A percentile compares a stretch with the other conserved stretches of the same genome.
Evolutionary conservation across 2,113 vertebrate genomes (phyloP).

Genomic region (Helogale parvula): DNA sequence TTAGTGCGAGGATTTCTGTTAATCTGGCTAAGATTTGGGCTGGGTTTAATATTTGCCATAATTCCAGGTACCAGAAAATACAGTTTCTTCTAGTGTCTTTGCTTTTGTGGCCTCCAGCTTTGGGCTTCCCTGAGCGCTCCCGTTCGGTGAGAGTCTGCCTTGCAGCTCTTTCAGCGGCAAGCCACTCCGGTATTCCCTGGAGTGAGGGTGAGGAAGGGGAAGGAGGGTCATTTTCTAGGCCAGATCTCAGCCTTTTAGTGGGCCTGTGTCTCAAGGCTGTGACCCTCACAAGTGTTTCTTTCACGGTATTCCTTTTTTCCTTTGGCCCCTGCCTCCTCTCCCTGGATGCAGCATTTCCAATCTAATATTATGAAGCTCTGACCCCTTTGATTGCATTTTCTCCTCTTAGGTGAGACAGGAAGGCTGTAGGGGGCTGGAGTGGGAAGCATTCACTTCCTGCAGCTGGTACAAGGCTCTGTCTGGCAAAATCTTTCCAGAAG

Average conservation of each 20-base stretch:
- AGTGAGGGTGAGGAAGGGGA: not conserved
- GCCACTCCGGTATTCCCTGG: not conserved
- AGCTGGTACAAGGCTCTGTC: not conserved
- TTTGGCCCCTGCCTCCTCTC: not conserved
- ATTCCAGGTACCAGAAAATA: not conserved
- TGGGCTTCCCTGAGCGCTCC: not conserved
- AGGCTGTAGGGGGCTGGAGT: not conserved
- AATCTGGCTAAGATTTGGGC: not conserved
- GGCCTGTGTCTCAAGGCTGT: not conserved
- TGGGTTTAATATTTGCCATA: not conserved
- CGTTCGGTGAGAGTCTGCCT: not conserved
- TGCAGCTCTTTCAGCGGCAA: not conserved
- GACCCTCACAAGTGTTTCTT: not conserved
- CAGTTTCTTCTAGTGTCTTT: not conserved
- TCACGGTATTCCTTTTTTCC: not conserved
- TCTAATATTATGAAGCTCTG: not conserved
- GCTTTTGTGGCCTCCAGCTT: not conserved
- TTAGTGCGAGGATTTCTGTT: not conserved
- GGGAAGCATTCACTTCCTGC: not conserved
- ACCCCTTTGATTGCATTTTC: not conserved
- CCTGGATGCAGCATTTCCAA: not conserved
- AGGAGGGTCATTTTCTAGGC: not conserved
- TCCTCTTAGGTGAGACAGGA: not conserved
- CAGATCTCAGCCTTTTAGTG: not conserved
- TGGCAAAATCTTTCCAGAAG: not conserved